Evolutionary conservation across 2,888 invertebrate species (phyloP).

Genomic region (Lycophotia porphyrea): DNA sequence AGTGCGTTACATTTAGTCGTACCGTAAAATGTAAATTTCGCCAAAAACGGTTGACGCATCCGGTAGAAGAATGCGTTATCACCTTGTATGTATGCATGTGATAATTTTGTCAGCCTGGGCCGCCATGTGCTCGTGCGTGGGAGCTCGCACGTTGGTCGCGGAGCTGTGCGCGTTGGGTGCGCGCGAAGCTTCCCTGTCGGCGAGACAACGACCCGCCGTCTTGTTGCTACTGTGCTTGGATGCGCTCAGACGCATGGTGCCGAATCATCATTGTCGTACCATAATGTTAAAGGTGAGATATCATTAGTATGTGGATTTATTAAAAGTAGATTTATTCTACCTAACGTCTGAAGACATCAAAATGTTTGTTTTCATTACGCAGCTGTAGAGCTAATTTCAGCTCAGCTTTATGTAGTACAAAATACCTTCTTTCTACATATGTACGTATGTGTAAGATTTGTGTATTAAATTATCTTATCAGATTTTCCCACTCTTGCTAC

Average conservation of each 20-base stretch:
- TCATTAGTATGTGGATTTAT: too few relatives aligned
- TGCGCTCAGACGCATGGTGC: constrained; percentile 86
- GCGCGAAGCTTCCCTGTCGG: constrained; percentile 73
- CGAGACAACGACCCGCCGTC: constrained; percentile 62
- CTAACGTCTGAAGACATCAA: neutral
- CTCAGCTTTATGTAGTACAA: too few relatives aligned
- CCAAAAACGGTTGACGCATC: too few relatives aligned
- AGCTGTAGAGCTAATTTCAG: neutral
- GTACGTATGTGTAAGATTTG: neutral
- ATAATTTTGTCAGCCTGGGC: constrained; percentile 77
- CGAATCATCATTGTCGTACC: constrained; percentile 91
- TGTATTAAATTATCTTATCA: neutral
- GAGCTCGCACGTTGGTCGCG: constrained; percentile 76
- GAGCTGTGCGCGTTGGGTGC: constrained; percentile 75
- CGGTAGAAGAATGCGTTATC: too few relatives aligned
- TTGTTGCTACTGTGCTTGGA: constrained; percentile 76
- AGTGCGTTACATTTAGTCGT: too few relatives aligned
- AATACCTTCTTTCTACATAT: too few relatives aligned
- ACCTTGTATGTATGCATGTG: neutral
- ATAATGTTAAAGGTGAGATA: constrained; percentile 90
- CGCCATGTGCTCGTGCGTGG: constrained; percentile 80
- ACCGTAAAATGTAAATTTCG: too few relatives aligned
- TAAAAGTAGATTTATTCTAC: neutral
- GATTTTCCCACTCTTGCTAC: neutral
- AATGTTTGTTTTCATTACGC: neutral